These are phyloP conservation scores for Balanococcus diminutus DNA, from an alignment of 2,888 invertebrate species.

Conservation along the genomic window DNA sequence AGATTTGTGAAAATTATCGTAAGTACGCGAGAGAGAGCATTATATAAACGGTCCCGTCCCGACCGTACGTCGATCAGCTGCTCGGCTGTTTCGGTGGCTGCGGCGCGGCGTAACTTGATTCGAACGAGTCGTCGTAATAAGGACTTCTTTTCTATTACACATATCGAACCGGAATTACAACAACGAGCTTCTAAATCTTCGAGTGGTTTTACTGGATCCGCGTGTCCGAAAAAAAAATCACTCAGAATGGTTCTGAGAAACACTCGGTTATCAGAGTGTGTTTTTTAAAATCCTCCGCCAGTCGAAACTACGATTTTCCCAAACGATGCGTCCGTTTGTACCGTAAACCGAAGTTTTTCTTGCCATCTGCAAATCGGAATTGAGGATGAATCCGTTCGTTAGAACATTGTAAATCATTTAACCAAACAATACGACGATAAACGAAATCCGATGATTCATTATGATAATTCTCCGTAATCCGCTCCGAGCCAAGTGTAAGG, in stretches of 20 bases:
- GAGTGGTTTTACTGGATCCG: conserved; percentile 5
- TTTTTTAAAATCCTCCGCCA: no score
- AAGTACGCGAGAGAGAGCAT: neutral
- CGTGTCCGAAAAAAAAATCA: neutral
- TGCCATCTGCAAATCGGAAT: no score
- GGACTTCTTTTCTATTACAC: conserved; percentile 23
- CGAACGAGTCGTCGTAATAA: neutral
- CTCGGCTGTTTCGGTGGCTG: no score
- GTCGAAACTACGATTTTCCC: no score
- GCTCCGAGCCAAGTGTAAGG: no score
- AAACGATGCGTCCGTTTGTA: no score
- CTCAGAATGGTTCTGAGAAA: neutral
- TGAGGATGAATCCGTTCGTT: no score
- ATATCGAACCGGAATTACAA: conserved; percentile 36
- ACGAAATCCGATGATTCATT: no score
- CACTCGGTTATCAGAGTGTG: neutral
- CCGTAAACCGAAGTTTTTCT: no score
- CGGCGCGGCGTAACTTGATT: neutral
- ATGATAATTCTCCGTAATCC: no score
- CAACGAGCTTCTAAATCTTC: conserved; percentile 24
- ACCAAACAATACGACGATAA: no score
- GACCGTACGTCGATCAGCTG: neutral
- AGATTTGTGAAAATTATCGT: neutral
- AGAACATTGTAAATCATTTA: no score
- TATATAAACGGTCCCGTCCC: neutral